Conservation (phyloP, 2,113 vertebrate genomes). For the Manacus vitellinus region DNA sequence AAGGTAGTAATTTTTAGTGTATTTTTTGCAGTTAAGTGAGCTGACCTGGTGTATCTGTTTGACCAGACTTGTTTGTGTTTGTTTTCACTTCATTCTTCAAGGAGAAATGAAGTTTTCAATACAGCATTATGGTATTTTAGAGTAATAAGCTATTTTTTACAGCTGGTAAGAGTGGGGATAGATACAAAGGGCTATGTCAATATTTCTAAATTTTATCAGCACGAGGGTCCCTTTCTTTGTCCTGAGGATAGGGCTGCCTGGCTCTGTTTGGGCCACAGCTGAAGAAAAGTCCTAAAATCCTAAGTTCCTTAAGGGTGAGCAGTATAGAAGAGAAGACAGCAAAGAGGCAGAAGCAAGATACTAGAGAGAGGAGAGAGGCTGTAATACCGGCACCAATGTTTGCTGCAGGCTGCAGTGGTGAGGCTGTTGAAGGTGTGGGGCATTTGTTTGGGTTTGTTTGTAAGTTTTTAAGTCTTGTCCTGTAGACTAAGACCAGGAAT, state of each 20-base stretch:
- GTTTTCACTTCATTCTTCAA: background rate
- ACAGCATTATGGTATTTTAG: background rate
- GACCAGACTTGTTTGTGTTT: background rate
- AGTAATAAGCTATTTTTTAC: background rate
- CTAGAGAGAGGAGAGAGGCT: background rate
- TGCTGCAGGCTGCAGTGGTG: background rate
- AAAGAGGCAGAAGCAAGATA: background rate
- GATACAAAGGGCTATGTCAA: background rate
- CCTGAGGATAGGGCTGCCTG: background rate
- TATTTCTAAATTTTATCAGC: background rate
- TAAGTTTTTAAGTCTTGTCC: background rate
- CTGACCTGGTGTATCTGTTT: background rate
- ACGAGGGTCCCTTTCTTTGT: background rate
- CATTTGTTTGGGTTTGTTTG: background rate
- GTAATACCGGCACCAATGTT: background rate
- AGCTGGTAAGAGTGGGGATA: background rate
- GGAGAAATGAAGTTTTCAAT: background rate
- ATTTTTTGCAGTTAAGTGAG: background rate
- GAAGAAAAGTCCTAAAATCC: background rate
- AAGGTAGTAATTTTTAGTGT: background rate
- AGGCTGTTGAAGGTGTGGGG: background rate
- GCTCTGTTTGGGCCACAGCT: background rate
- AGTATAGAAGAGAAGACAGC: background rate
- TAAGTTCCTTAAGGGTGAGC: background rate
- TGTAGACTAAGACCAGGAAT: background rate